Evolutionary conservation across 1,140 invertebrate species (phyloP).

Genomic region (Calliphora vicina): DNA sequence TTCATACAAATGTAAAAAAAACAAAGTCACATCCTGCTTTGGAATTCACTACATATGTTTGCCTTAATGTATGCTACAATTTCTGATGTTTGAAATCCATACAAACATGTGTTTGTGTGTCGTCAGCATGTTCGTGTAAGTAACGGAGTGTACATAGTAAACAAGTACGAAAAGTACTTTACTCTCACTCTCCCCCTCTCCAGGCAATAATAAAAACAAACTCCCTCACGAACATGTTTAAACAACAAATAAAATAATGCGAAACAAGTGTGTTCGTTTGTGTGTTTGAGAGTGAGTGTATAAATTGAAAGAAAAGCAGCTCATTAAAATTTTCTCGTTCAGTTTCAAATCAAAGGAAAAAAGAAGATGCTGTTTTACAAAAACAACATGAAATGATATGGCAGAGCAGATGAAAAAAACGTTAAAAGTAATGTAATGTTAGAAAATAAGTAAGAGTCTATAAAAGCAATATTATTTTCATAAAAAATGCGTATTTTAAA

Average conservation of each 20-base stretch:
- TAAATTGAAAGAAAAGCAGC: not conserved
- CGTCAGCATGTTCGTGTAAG: not conserved
- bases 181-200: not conserved
- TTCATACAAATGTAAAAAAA: not conserved
- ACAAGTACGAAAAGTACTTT: not conserved
- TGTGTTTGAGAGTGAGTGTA: not conserved
- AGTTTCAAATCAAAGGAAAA: constrained; percentile 12
- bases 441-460: not conserved
- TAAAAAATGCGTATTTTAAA: not conserved
- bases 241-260: too few species aligned
- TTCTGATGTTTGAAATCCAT: too few species aligned
- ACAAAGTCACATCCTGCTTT: not conserved
- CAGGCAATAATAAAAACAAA: too few species aligned
- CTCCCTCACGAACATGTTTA: too few species aligned
- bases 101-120: not conserved
- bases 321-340: constrained; percentile 30
- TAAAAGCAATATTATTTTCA: not conserved
- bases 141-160: not conserved
- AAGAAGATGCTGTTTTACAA: not conserved
- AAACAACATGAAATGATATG: not conserved
- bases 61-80: not conserved
- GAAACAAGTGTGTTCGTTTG: too few species aligned
- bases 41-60: not conserved
- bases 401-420: not conserved
- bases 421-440: not conserved